Conservation (phyloP, 1,140 invertebrate genomes). For the Drosophila jambulina region DNA sequence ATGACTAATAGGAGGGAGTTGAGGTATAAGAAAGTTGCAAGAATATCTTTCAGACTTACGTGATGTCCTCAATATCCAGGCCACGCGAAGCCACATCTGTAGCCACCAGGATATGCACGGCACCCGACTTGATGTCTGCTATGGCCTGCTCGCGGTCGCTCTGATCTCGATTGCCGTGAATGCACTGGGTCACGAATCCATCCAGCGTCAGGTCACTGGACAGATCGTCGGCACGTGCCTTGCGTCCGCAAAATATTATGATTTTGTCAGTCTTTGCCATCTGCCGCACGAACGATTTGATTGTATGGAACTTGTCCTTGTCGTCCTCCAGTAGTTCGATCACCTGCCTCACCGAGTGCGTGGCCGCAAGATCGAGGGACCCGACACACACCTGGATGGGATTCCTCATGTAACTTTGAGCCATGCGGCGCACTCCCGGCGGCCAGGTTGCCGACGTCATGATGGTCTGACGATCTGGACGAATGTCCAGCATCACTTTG, state of each 20-base stretch:
- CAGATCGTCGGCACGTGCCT: slow-evolving; percentile 92
- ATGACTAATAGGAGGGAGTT: slow-evolving; percentile 54
- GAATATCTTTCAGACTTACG: slow-evolving; percentile 86
- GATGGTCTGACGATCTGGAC: slow-evolving; percentile 92
- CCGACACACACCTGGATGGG: slow-evolving; percentile 96
- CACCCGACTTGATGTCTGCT: slow-evolving; percentile 91
- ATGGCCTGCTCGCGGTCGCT: slow-evolving; percentile 93
- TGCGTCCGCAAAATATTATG: slow-evolving; percentile 95
- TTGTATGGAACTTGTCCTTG: slow-evolving; percentile 88
- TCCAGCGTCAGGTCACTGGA: slow-evolving; percentile 90
- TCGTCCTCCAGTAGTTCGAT: slow-evolving; percentile 91
- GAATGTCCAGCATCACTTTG: slow-evolving; percentile 91
- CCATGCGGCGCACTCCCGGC: slow-evolving; percentile 91
- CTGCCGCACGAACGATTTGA: slow-evolving; percentile 71
- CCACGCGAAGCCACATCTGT: slow-evolving; percentile 98
- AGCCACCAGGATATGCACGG: slow-evolving; percentile 93
- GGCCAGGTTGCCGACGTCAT: slow-evolving; percentile 97
- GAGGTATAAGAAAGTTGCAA: too few species aligned
- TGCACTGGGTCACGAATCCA: slow-evolving; percentile 90
- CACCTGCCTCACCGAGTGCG: slow-evolving; percentile 92
- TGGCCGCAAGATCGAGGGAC: slow-evolving; percentile 93
- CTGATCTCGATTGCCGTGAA: slow-evolving; percentile 96
- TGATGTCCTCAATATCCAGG: slow-evolving; percentile 96
- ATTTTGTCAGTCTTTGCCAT: slow-evolving; percentile 92
- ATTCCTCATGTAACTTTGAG: slow-evolving; percentile 93